Conservation (phyloP, 2,113 vertebrate species). For the Arothron firmamentum region DNA sequence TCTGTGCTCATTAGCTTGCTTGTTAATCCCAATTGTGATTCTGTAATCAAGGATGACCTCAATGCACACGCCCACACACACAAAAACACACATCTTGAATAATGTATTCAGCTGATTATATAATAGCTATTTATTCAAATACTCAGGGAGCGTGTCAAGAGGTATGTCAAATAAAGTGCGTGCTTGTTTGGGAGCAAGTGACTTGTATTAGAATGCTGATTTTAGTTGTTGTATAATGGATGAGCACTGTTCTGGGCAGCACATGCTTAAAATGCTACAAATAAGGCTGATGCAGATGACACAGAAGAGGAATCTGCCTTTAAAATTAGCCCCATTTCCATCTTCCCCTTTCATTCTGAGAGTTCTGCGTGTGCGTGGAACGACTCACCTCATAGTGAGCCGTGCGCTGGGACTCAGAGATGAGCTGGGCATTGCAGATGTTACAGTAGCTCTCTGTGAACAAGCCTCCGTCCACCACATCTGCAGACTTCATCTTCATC, state of each 20-base stretch:
- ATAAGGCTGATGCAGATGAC: conserved; percentile 48
- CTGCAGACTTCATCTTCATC: conserved; percentile 82
- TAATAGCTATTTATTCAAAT: conserved; percentile 67
- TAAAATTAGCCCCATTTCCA: conserved; percentile 10
- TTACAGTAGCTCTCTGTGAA: conserved; percentile 85
- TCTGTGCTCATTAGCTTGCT: conserved; percentile 65
- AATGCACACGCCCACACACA: conserved; percentile 25
- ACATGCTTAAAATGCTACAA: conserved; percentile 59
- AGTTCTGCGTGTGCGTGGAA: conserved; percentile 15
- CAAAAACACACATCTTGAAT: conserved; percentile 37
- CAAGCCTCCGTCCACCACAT: conserved; percentile 74
- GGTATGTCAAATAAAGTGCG: conserved; percentile 59
- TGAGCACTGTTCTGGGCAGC: conserved; percentile 51
- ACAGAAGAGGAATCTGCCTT: conserved; percentile 23
- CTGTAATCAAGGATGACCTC: conserved; percentile 61
- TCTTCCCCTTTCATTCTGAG: background rate
- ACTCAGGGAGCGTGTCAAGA: conserved; percentile 57
- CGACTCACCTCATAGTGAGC: conserved; percentile 83
- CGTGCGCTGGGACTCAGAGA: conserved; percentile 82
- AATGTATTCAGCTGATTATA: conserved; percentile 63
- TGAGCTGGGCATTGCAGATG: conserved; percentile 84
- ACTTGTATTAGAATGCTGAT: conserved; percentile 48
- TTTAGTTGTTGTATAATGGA: conserved; percentile 61
- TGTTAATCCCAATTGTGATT: conserved; percentile 67
- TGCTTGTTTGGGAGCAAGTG: conserved; percentile 44